A percentile compares a stretch with the other conserved stretches of the same genome.
Evolutionary conservation across 2,888 invertebrate genomes (phyloP).

Genomic region (Crioceris asparagi): DNA sequence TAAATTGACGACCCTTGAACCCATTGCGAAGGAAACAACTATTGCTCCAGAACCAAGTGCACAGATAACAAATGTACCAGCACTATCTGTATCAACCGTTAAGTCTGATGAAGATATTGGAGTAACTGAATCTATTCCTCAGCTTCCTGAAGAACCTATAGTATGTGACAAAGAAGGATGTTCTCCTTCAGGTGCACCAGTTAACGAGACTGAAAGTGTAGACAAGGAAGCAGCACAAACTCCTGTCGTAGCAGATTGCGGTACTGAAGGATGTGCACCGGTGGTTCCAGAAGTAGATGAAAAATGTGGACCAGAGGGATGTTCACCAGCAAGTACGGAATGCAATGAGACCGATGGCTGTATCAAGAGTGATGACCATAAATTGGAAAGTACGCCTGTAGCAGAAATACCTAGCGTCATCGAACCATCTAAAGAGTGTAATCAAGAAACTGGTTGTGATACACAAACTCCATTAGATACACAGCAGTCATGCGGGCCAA

Average conservation of each 20-base stretch:
- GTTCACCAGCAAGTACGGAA: not conserved
- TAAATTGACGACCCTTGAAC: too few species aligned
- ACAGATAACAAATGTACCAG: conserved; percentile 2
- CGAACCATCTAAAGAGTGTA: conserved; percentile 4
- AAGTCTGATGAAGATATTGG: conserved; percentile 4
- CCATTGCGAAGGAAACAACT: not conserved
- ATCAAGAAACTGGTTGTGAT: conserved; percentile 1
- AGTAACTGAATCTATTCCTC: conserved; percentile 2
- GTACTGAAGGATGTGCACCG: not conserved
- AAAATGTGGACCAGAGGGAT: conserved; percentile 1
- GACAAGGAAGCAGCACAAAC: conserved; percentile 2
- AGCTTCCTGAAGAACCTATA: conserved; percentile 8
- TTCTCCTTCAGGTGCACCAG: conserved; percentile 3
- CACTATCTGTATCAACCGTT: conserved; percentile 1
- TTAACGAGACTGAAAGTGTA: conserved; percentile 1
- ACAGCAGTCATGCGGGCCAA: too few species aligned
- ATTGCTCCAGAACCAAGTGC: too few species aligned
- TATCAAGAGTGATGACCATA: too few species aligned
- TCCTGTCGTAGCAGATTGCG: not conserved
- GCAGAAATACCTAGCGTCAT: not conserved
- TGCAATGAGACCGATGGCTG: not conserved
- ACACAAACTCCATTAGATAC: not conserved
- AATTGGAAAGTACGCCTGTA: too few species aligned
- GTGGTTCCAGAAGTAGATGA: not conserved
- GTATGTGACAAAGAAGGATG: conserved; percentile 15